phyloP scores from a whole-genome alignment of 1,140 invertebrate genomes.

The Orchesella cincta region DNA sequence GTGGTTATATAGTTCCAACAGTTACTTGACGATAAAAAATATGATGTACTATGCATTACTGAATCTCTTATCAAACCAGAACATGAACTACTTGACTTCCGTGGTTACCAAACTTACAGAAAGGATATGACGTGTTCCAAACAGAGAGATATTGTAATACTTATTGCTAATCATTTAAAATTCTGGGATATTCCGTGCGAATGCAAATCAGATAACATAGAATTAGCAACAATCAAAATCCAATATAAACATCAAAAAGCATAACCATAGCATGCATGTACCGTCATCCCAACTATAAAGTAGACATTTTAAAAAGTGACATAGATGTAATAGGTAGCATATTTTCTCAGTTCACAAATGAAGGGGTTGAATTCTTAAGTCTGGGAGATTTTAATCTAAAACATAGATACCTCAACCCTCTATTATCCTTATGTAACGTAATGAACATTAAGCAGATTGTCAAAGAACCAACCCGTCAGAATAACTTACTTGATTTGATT shows the following conservation, averaged over 20 bases:
- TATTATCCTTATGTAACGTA: not conserved
- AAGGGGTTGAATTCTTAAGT: not conserved
- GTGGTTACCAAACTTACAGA: not conserved
- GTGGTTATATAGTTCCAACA: too few relatives aligned
- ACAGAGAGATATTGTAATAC: not conserved
- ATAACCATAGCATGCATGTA: not conserved
- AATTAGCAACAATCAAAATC: not conserved
- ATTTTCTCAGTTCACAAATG: not conserved
- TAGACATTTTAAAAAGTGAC: not conserved
- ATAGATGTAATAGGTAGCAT: not conserved
- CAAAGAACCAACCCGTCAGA: not conserved
- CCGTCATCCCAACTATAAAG: not conserved
- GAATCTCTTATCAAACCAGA: not conserved
- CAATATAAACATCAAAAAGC: not conserved
- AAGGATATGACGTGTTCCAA: not conserved
- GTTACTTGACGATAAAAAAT: not conserved
- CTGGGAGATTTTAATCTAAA: constrained; percentile 16
- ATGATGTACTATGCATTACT: constrained; percentile 15
- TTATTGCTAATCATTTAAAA: not conserved
- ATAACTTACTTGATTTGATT: not conserved
- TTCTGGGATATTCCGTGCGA: too few relatives aligned
- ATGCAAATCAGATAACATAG: not conserved
- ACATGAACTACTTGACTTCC: not conserved
- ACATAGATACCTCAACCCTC: not conserved
- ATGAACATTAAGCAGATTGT: not conserved